These are phyloP conservation scores for Apostichopus parvimensis DNA, from an alignment of 35 echinoderm and acorn worm genomes.

Conservation along the genomic window DNA sequence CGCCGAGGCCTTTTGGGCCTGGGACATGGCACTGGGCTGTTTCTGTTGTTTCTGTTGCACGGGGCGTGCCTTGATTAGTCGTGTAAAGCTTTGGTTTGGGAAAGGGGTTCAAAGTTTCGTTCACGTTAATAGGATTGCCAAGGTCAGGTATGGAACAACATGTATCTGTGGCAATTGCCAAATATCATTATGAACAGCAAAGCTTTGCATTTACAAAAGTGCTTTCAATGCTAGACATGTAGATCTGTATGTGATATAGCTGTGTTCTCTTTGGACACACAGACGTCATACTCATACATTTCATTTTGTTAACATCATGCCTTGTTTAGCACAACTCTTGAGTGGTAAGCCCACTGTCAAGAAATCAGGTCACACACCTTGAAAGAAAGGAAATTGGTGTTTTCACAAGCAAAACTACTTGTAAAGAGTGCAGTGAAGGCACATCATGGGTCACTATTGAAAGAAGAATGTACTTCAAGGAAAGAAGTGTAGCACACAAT, in stretches of 20 bases:
- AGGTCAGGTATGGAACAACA: background rate
- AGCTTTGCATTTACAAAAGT: background rate
- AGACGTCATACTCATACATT: too few species aligned
- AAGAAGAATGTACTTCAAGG: background rate
- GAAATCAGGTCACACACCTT: background rate
- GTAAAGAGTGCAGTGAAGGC: background rate
- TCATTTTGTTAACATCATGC: too few species aligned
- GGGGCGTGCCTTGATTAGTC: slow-evolving; percentile 83
- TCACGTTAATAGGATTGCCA: background rate
- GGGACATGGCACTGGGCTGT: slow-evolving; percentile 68
- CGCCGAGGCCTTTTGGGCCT: slow-evolving; percentile 72
- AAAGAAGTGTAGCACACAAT: background rate
- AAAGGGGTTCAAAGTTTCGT: slow-evolving; percentile 43
- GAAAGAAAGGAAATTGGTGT: background rate
- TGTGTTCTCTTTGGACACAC: too few species aligned
- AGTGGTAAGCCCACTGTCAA: background rate
- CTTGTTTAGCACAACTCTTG: background rate
- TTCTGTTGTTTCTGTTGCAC: background rate
- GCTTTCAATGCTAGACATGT: too few species aligned
- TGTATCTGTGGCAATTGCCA: background rate
- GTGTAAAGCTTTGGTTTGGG: slow-evolving; percentile 81
- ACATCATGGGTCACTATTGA: background rate
- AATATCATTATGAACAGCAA: background rate
- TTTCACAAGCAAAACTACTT: background rate
- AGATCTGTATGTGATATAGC: too few species aligned